Evolutionary conservation across 2,113 vertebrate genomes (phyloP), one percentile per base, ranked within the genome.

Genomic region (Pseudolaguvia tuberculata): DNA sequence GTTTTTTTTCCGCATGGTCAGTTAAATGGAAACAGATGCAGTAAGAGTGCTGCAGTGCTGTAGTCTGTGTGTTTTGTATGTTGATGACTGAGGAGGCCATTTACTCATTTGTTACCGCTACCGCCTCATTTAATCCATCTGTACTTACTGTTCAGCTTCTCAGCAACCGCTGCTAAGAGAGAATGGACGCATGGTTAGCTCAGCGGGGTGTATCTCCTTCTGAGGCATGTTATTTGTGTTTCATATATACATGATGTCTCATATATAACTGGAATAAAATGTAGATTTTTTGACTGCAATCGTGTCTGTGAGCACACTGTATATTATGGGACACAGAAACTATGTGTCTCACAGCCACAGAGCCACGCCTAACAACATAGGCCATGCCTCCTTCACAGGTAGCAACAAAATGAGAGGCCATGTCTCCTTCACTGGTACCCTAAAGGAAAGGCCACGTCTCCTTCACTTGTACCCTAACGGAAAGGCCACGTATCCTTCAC

Each of bases 101-200:
- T 55, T 55, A n/a, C 68, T 55, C 51, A 56, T 70, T 70, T 70
- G 68, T 70, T 39, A 70, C 31, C 3, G 29, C 52, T 70, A 51
- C 68, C 56, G 51, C 52, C 31, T 70, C 68, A 56, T 56, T 70
- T 70, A 48, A 55, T 42, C 68, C 52, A 56, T 70, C 20, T 70
- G 50, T 53, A 35, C 67, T 31, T 52, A 69, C 50, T 52, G 50
- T 31, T 52, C 18, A 39, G 67, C 48, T 35, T 29, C 45, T 29
- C 51, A 25, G 51, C 13, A 71, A 55, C 70, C 50, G 18, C 56
- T 62, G 23, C 1, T 47, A 39, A 47, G 47, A 63, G 23, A 50
- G 23, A 27, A 15, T 50, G 23, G 23, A 48, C 12, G 15, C 21
- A 50, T 67, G 17, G 21, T 65, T 25, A 47, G 39, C 35, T 8